A percentile compares a stretch with the other conserved stretches of the same genome.
Conservation (phyloP, 2,797 vertebrate species). For the Neostethus bicornis region DNA sequence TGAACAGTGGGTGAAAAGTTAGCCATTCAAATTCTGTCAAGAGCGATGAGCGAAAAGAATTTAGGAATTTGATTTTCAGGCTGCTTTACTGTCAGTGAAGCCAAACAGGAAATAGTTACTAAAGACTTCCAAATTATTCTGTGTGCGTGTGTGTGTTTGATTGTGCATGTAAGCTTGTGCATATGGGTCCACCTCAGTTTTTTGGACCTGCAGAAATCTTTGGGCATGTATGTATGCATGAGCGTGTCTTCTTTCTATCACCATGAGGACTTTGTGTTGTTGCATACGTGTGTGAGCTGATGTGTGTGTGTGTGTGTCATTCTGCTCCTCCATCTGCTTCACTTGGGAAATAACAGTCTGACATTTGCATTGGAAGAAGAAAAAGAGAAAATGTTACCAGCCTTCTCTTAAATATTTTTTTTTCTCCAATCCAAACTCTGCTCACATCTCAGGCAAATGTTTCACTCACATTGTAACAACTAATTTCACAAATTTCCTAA, state of each 20-base stretch:
- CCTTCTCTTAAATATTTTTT: conserved; percentile 44
- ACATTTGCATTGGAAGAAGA: conserved; percentile 69
- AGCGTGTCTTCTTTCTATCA: not conserved
- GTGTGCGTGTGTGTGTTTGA: conserved; percentile 12
- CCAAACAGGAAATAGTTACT: conserved; percentile 64
- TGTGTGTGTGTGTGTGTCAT: conserved; percentile 39
- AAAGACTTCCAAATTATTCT: too few relatives aligned
- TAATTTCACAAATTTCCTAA: too few relatives aligned
- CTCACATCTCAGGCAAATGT: conserved; percentile 63
- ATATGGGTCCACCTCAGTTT: too few relatives aligned
- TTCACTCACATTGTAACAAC: conserved; percentile 58
- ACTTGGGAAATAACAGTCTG: conserved; percentile 59
- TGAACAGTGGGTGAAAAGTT: not conserved
- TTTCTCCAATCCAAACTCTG: conserved; percentile 45
- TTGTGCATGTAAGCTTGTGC: too few relatives aligned
- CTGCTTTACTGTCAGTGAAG: conserved; percentile 68
- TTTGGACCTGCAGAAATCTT: too few relatives aligned
- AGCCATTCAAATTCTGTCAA: conserved; percentile 50
- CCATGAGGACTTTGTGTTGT: too few relatives aligned
- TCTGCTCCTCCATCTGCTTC: conserved; percentile 75
- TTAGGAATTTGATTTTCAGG: conserved; percentile 66
- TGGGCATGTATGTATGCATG: too few relatives aligned
- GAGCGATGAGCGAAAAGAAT: conserved; percentile 67
- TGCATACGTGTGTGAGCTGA: not conserved
- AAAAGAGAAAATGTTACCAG: conserved; percentile 38